Base-by-base conservation (phyloP, 2,797 vertebrate genomes). In the Eurystomus glaucurus region DNA sequence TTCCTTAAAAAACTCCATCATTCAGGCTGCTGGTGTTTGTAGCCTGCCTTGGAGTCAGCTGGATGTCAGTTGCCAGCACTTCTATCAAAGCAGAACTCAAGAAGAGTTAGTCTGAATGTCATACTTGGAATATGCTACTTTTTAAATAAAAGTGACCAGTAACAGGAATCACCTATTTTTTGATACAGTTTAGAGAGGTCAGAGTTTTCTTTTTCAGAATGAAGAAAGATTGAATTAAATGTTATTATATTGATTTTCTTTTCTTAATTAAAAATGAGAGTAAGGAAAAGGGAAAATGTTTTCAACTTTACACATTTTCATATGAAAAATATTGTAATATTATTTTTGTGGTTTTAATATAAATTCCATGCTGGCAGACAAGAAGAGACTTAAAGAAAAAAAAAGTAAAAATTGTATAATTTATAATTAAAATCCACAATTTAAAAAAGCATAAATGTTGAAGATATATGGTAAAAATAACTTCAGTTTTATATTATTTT, bases 361-460 rank as follows among this genome's bases (percentile, higher is more conserved):
- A 10, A 78, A 23, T 19, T 70, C 22, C 5, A 45, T 31, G 19
- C 21, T 45, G 31, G 54, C 11, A 23, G 20, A 43, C 39, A 72
- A 61, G 33, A 72, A 19, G 0, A 15, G 7, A 20, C 8, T 46
- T 87, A n/a, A 61, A 91, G 71, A 35, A 35, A 35, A 14, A 60
- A 51, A 50, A 28, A 11, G 14, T 55, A 31, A 19, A 55, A 83
- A 17, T 35, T 41, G 0, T 6, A 17, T 33, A 0, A 16, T 41
- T 78, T 65, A 12, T 17, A 64, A 54, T 31, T 57, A n/a, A 74
- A 74, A 74, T 18, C 4, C 14, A 33, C 6, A 28, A 20, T 20
- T 52, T 11, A 4, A 43, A 85, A 86, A 79, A 35, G 1, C 6
- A 61, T 35, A 82, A 55, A 37, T 58, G 3, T 14, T 58, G 43